Conservation (phyloP, 2,113 vertebrate genomes). For the Pithys albifrons region DNA sequence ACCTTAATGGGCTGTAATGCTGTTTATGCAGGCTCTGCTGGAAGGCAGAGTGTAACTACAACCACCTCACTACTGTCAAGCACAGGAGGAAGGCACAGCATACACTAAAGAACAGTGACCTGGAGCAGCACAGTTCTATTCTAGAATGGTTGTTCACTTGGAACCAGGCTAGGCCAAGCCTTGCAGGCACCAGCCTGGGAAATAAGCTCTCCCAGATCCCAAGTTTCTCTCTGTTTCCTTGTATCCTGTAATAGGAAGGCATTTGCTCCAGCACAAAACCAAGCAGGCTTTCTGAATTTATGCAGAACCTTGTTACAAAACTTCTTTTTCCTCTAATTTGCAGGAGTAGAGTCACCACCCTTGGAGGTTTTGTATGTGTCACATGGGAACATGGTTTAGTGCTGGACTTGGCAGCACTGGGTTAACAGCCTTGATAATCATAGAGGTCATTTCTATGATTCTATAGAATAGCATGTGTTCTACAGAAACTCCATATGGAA, state of each 20-base stretch:
- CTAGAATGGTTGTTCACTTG: neutral
- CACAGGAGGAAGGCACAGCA: neutral
- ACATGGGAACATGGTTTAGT: neutral
- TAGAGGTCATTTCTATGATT: neutral
- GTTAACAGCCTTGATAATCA: neutral
- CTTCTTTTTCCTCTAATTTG: neutral
- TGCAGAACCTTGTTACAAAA: neutral
- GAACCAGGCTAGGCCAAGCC: neutral
- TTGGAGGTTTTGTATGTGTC: neutral
- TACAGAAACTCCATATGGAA: neutral
- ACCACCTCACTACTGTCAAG: neutral
- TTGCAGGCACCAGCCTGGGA: neutral
- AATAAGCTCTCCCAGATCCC: neutral
- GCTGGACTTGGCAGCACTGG: neutral
- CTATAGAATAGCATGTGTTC: neutral
- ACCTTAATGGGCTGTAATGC: neutral
- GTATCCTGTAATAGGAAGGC: accelerated
- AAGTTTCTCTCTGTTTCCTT: neutral
- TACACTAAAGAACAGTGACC: neutral
- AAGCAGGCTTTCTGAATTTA: neutral
- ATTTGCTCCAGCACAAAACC: neutral
- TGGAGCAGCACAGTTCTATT: neutral
- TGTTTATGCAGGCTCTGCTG: neutral
- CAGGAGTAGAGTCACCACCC: neutral
- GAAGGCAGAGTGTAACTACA: neutral